Evolutionary conservation across 2,113 vertebrate species (phyloP).

Genomic region (Elgaria multicarinata): DNA sequence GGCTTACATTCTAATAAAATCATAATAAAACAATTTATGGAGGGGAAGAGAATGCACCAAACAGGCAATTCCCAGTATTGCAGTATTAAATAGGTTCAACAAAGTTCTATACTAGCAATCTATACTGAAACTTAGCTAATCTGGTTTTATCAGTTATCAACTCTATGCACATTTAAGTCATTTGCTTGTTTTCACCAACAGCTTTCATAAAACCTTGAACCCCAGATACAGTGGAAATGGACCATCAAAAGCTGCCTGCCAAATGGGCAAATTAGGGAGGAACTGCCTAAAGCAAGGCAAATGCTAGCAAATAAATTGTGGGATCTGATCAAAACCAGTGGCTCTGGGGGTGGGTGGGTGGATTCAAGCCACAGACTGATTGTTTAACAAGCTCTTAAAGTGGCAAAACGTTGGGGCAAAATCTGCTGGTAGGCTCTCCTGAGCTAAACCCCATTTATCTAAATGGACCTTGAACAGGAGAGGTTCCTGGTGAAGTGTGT

Average conservation of each 20-base stretch:
- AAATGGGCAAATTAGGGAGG: slow-evolving; percentile 76
- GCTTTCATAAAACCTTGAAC: slow-evolving; percentile 73
- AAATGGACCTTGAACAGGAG: neutral
- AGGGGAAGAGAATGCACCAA: too few relatives aligned
- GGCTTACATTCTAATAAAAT: too few relatives aligned
- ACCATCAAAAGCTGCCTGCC: slow-evolving; percentile 91
- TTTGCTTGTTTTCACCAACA: slow-evolving; percentile 68
- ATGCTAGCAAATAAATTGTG: slow-evolving; percentile 74
- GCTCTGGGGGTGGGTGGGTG: slow-evolving; percentile 45
- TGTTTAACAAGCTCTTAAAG: slow-evolving; percentile 33
- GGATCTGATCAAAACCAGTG: slow-evolving; percentile 74
- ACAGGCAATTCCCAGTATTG: slow-evolving; percentile 5
- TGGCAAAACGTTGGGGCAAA: slow-evolving; percentile 38
- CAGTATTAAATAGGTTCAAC: neutral
- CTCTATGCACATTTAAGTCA: slow-evolving; percentile 44
- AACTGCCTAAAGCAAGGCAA: slow-evolving; percentile 76
- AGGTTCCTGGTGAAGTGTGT: neutral
- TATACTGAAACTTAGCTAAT: slow-evolving; percentile 41
- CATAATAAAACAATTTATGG: too few relatives aligned
- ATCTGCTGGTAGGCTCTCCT: neutral
- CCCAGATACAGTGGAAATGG: slow-evolving; percentile 87
- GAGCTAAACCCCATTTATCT: neutral
- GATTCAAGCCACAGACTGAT: slow-evolving; percentile 72
- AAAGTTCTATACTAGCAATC: slow-evolving; percentile 37
- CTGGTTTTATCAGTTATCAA: slow-evolving; percentile 20